Evolutionary conservation across 2,888 invertebrate species (phyloP), one percentile per base, ranked within the genome.

Genomic region (Apamea epomidion): DNA sequence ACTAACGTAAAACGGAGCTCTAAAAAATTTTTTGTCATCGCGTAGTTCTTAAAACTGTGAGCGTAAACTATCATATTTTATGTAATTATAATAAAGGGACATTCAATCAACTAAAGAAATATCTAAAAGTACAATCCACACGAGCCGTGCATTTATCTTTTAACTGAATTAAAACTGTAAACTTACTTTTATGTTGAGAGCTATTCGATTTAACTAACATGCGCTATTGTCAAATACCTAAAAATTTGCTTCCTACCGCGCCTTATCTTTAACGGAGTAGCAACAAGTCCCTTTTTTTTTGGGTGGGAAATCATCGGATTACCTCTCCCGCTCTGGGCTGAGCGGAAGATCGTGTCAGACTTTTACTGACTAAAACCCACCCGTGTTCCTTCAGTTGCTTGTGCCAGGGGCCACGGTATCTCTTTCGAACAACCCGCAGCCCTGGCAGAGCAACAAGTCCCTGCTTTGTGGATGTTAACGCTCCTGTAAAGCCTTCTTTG

Each of bases 401-500:
- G n/a, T n/a, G n/a, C n/a, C n/a, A n/a, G n/a, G n/a, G n/a, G n/a
- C n/a, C n/a, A n/a, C n/a, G n/a, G n/a, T n/a, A n/a, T n/a, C n/a
- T n/a, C n/a, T n/a, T n/a, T n/a, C n/a, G n/a, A n/a, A n/a, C n/a
- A n/a, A n/a, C n/a, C n/a, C n/a, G n/a, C n/a, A n/a, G n/a, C n/a
- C n/a, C n/a, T n/a, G n/a, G n/a, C n/a, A n/a, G n/a, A 78, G 77
- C 78, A 71, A 78, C 64, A 82, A 71, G 72, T 82, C 71, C 37
- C 16, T 74, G n/a, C 45, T 74, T 78, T 58, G 14, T 58, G 32
- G 65, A 29, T 62, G 70, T 48, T 68, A 74, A 78, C 73, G 78
- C 67, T 77, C 69, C 67, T 42, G n/a, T 62, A 48, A 80, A 80
- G 76, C 70, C 71, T 79, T 70, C 48, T 58, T 29, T 16, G 29